Percentiles rank a stretch among this genome's conserved stretches.
These are phyloP conservation scores for Aurelia aurita complex sp. Pacific DNA, from an alignment of 30 jellyfish, hydroid and myxozoan genomes.

Conservation along the genomic window DNA sequence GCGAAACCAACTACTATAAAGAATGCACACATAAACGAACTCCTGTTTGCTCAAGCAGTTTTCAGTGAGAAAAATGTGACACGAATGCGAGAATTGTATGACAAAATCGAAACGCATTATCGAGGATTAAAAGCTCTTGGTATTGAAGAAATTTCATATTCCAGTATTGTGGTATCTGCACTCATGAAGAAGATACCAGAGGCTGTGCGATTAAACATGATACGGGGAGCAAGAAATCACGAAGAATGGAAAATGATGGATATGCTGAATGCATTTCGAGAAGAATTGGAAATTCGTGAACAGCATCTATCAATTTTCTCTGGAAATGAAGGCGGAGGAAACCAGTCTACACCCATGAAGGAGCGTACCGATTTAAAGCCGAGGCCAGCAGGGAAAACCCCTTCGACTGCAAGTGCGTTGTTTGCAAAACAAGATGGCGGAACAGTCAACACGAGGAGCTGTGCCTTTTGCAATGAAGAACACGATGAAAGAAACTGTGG, in stretches of 20 bases:
- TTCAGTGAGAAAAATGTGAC: constrained; percentile 13
- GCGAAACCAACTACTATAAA: constrained; percentile 2
- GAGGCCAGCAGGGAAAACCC: too few relatives aligned
- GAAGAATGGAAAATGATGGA: too few relatives aligned
- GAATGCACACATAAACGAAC: constrained; percentile 14
- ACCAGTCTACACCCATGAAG: too few relatives aligned
- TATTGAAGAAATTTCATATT: neutral
- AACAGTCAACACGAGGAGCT: neutral
- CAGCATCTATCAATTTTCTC: too few relatives aligned
- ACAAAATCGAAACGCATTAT: constrained; percentile 15
- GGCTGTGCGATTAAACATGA: too few relatives aligned
- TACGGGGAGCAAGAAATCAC: too few relatives aligned
- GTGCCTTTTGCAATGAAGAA: constrained; percentile 32
- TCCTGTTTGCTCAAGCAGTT: neutral
- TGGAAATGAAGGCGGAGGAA: too few relatives aligned
- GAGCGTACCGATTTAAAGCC: too few relatives aligned
- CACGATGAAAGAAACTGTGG: constrained; percentile 31
- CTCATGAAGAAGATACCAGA: too few relatives aligned
- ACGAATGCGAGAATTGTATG: neutral
- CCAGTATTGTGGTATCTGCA: neutral
- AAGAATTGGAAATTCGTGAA: too few relatives aligned
- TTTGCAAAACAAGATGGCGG: constrained; percentile 4
- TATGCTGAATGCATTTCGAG: too few relatives aligned
- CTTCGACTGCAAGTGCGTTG: too few relatives aligned
- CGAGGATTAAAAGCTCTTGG: constrained; percentile 22